Conservation (phyloP, 2,113 vertebrate genomes). For the Tragulus kanchil region DNA sequence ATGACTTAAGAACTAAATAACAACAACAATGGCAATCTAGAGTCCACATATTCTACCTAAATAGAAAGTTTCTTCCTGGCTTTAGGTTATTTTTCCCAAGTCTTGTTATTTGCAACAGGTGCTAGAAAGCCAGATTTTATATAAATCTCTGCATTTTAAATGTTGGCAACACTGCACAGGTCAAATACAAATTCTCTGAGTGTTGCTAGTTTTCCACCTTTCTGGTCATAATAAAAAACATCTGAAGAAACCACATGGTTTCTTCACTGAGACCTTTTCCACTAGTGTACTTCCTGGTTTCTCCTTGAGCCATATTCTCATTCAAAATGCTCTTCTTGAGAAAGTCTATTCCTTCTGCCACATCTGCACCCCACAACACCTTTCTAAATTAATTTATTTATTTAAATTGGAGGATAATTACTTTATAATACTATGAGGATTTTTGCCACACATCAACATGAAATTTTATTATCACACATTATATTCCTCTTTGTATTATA, state of each 20-base stretch:
- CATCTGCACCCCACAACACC: background rate
- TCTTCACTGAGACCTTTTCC: background rate
- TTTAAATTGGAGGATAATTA: too few species aligned
- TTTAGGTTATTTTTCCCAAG: background rate
- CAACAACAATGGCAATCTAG: background rate
- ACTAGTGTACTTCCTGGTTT: background rate
- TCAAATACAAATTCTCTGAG: background rate
- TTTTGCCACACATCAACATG: too few species aligned
- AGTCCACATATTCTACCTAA: background rate
- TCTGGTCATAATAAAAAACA: too few species aligned
- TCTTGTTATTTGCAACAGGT: background rate
- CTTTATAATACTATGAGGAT: too few species aligned
- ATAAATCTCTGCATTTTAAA: background rate
- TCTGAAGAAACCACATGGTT: background rate
- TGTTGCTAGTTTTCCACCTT: background rate
- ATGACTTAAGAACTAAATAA: accelerated
- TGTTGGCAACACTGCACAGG: background rate
- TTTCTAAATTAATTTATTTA: too few species aligned
- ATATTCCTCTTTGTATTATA: background rate
- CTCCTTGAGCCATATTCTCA: background rate
- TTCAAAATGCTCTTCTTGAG: background rate
- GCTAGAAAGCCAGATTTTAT: background rate
- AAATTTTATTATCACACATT: background rate
- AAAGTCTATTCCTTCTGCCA: background rate
- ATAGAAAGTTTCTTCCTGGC: background rate